Evolutionary conservation across 2,797 vertebrate genomes (phyloP).

Genomic region (Sebastes kiyomatsui): DNA sequence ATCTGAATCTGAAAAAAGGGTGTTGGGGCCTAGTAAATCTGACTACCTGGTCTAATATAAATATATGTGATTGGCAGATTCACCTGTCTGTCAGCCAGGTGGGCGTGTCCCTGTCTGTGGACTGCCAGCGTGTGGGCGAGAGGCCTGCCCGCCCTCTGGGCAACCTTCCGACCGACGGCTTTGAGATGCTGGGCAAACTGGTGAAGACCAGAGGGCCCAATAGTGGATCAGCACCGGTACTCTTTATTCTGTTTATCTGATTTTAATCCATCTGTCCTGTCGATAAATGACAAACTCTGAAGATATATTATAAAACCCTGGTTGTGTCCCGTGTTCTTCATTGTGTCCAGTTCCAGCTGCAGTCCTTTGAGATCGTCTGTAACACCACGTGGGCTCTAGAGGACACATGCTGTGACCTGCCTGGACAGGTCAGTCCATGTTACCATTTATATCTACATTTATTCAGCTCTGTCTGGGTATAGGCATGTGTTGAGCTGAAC

Average conservation of each 20-base stretch:
- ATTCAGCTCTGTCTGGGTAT: background rate
- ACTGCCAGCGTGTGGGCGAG: constrained; percentile 90
- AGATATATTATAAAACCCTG: background rate
- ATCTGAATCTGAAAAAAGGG: too few species aligned
- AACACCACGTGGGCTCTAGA: constrained; percentile 86
- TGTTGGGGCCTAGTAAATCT: background rate
- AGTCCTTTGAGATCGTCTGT: constrained; percentile 89
- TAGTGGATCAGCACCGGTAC: constrained; percentile 88
- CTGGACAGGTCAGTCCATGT: constrained; percentile 82
- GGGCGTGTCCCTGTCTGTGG: constrained; percentile 88
- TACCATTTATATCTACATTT: background rate
- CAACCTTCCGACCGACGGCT: constrained; percentile 85
- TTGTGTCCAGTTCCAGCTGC: constrained; percentile 88
- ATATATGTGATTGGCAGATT: constrained; percentile 80
- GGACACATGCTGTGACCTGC: constrained; percentile 92
- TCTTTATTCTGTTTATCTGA: background rate
- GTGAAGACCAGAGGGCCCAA: constrained; percentile 87
- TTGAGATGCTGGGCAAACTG: constrained; percentile 91
- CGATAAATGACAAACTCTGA: background rate
- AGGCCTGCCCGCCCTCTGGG: constrained; percentile 82
- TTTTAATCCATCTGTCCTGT: background rate
- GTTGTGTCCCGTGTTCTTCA: background rate
- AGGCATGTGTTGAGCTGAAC: background rate
- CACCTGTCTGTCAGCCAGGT: constrained; percentile 89
- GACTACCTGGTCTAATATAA: background rate